Evolutionary conservation across 2,797 vertebrate genomes (phyloP), one percentile per base, ranked within the genome.

Genomic region (Enteromius treurensis): DNA sequence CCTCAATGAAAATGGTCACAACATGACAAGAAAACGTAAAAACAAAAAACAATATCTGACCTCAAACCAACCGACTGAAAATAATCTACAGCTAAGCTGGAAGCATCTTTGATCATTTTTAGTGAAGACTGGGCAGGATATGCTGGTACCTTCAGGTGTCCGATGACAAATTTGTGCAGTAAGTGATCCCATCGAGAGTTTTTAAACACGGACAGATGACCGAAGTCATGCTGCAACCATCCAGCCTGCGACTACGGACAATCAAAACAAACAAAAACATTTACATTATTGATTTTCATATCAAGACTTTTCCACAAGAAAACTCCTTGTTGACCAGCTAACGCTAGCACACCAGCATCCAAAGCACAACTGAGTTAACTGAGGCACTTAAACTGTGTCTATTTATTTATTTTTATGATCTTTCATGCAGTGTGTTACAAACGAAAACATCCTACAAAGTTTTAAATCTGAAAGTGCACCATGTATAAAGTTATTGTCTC

Each of bases 171-270:
- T 88, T 97, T 97, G 90, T 99, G 98, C 76, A 94, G 0, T 0
- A 99, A 0, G 85, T 97, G 98, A 90, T 99, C 98, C 98, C 97
- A 99, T 15, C 34, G 84, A 49, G 98, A 95, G 73, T 91, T 96
- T 91, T 94, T 96, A 88, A 97, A 98, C 82, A 99, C 97, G 14
- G 98, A 99, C 64, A 98, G 93, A 88, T 99, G 98, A 85, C 97
- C 98, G 42, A 97, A 95, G 82, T 95, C 95, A 19, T 95, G 95
- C 89, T 95, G 95, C 87, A 95, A 87, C 95, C 95, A 95, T 0
- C 93, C 97, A 47, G 96, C 96, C 87, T 99, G 98, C 5, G 94
- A 90, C 97, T 99, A 85, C 83, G 79, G 62, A 77, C n/a, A 84
- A 55, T 1, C 0, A 62, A 49, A 3, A 60, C 29, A 62, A 51